Evolutionary conservation across 2,888 invertebrate genomes (phyloP), one percentile per base, ranked within the genome.

Genomic region (Clivina fossor): DNA sequence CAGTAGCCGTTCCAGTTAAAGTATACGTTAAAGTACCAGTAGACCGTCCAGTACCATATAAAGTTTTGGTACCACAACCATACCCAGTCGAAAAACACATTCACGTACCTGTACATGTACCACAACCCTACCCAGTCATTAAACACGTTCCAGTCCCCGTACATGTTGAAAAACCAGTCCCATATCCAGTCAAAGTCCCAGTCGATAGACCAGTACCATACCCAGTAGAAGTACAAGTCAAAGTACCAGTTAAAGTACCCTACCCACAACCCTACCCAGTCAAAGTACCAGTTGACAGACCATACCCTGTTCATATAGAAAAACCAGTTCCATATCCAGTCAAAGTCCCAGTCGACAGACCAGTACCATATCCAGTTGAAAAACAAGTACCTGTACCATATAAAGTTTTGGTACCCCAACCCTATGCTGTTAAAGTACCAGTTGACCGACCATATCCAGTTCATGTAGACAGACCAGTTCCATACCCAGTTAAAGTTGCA

Each of bases 1-100:
- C 81, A 68, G 84, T 89, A 47, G 86, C 84, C 59, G 83, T 83
- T 66, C 86, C 86, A 62, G 76, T 77, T 11, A 78, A 79, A 60
- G 85, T 86, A 50, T 85, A 82, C 66, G 86, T 88, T 62, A 78
- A 79, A 61, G 85, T 86, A 50, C 85, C 82, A 65, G 86, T 88
- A 62, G 87, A 87, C 72, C 83, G 85, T 71, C 88, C 88, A 57
- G 84, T 84, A 72, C 87, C 88, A 68, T 88, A 88, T 65, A 88
- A 88, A 75, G 88, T 89, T 50, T 76, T 80, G 53, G 88, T 88
- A 53, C 87, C 88, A 57, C 86, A 87, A 66, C 88, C 89, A 63
- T 88, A 88, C 75, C 88, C 88, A 61, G 88, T 89, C 13, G 86
- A 86, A 73, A 88, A 87, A 72, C 82, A 83, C 69, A 73, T 88